Percentiles rank a stretch among this genome's conserved stretches.
Conservation (phyloP, 2,888 invertebrate species). For the Eustalomyia histrio region DNA sequence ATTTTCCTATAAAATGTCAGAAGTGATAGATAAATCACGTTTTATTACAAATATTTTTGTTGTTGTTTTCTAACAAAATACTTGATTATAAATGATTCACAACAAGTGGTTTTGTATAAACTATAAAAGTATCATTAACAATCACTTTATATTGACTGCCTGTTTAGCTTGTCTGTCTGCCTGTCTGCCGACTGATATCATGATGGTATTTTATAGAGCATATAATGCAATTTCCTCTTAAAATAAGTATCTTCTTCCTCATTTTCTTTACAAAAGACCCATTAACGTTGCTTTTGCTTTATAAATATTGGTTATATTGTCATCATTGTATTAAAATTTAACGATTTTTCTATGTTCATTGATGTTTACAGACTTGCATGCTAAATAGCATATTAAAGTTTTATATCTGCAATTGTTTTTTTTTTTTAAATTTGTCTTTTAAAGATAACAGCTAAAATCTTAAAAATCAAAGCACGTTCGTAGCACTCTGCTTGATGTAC, state of each 20-base stretch:
- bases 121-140: constrained; percentile 52
- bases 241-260: constrained; percentile 4
- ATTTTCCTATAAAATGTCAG: constrained; percentile 6
- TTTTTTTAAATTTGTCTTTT: not conserved
- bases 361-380: constrained; percentile 10
- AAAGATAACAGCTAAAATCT: constrained; percentile 23
- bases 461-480: constrained; percentile 63
- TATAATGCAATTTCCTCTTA: constrained; percentile 52
- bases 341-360: constrained; percentile 2
- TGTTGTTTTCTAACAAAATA: not conserved
- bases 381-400: constrained; percentile 24
- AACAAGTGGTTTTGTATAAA: constrained; percentile 53
- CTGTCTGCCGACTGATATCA: not conserved
- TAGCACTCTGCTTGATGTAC: constrained; percentile 47
- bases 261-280: constrained; percentile 7
- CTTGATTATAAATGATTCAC: constrained; percentile 34
- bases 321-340: constrained; percentile 34
- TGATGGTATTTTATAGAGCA: not conserved
- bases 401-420: constrained; percentile 14
- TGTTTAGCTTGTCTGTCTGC: not conserved
- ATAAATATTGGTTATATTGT: not conserved
- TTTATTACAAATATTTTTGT: not conserved
- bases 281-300: not conserved
- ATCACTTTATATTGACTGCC: constrained; percentile 36
- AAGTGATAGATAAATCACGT: constrained; percentile 57